Conservation (phyloP, 2,888 invertebrate genomes). For the Idaea biselata region DNA sequence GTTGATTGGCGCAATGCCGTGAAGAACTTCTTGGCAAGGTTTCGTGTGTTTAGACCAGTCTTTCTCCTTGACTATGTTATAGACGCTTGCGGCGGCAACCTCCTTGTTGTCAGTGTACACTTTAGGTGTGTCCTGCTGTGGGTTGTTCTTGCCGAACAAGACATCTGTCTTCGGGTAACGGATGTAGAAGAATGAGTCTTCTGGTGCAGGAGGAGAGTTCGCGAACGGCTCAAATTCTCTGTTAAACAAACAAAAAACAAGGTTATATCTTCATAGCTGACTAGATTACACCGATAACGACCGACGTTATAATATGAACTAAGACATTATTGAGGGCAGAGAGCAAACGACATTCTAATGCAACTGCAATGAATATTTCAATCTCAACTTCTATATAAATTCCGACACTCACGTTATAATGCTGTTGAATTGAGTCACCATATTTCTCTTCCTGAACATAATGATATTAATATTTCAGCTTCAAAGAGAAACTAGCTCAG, state of each 20-base stretch:
- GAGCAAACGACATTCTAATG: background rate
- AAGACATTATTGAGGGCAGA: slow-evolving; percentile 1
- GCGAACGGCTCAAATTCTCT: slow-evolving; percentile 75
- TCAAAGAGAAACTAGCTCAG: slow-evolving; percentile 16
- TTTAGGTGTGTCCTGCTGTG: slow-evolving; percentile 44
- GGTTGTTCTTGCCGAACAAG: slow-evolving; percentile 56
- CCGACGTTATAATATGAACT: slow-evolving; percentile 10
- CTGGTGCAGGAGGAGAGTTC: slow-evolving; percentile 86
- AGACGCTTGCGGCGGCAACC: slow-evolving; percentile 42
- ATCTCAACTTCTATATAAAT: background rate
- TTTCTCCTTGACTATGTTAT: slow-evolving; percentile 54
- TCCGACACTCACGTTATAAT: slow-evolving; percentile 57
- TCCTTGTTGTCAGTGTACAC: slow-evolving; percentile 48
- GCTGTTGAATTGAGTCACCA: slow-evolving; percentile 59
- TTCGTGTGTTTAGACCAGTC: slow-evolving; percentile 85
- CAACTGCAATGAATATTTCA: background rate
- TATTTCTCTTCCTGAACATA: slow-evolving; percentile 66
- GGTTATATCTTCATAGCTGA: slow-evolving; percentile 6
- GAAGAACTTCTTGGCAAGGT: slow-evolving; percentile 84
- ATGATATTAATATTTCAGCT: slow-evolving; percentile 22
- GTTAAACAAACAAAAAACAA: slow-evolving; percentile 34
- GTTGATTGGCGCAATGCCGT: slow-evolving; percentile 69
- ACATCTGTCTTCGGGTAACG: slow-evolving; percentile 80
- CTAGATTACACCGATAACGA: background rate
- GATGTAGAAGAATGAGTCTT: slow-evolving; percentile 87